These are phyloP conservation scores for Andrena bucephala DNA, from an alignment of 2,888 invertebrate species.

Conservation along the genomic window DNA sequence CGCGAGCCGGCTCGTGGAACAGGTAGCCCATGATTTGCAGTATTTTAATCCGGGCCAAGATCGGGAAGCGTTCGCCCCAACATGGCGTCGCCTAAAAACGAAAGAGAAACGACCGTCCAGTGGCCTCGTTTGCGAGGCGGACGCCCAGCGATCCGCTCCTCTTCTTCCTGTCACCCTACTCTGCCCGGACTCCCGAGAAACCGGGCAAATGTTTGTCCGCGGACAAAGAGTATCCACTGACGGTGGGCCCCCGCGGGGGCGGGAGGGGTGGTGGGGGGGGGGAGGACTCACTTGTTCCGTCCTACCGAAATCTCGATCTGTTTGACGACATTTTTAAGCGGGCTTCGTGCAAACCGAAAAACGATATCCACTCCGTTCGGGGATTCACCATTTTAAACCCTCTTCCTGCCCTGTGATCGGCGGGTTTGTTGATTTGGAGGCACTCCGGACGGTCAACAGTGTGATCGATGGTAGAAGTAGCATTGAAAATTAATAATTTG, in stretches of 20 bases:
- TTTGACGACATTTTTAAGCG: slow-evolving; percentile 76
- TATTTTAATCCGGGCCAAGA: slow-evolving; percentile 80
- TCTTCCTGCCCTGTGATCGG: not conserved
- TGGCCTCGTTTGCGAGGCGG: slow-evolving; percentile 45
- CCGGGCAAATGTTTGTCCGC: slow-evolving; percentile 79
- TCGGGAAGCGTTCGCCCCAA: slow-evolving; percentile 65
- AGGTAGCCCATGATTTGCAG: slow-evolving; percentile 85
- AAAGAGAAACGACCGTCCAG: slow-evolving; percentile 18
- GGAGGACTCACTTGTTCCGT: slow-evolving; percentile 67
- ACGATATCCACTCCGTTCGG: slow-evolving; percentile 57
- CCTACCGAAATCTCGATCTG: slow-evolving; percentile 78
- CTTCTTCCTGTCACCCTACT: slow-evolving; percentile 63
- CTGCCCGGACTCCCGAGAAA: slow-evolving; percentile 45
- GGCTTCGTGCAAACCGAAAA: slow-evolving; percentile 52
- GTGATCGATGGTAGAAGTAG: no score
- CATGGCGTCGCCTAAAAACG: slow-evolving; percentile 45
- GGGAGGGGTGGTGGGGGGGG: not conserved
- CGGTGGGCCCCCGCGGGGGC: slow-evolving; percentile 22
- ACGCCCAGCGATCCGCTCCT: slow-evolving; percentile 44
- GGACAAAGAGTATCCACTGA: slow-evolving; percentile 78
- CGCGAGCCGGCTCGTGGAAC: slow-evolving; percentile 69
- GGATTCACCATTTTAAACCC: slow-evolving; percentile 5
- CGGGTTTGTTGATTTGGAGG: no score
- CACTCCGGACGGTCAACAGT: no score
- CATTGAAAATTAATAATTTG: no score